Conservation (phyloP, 2,113 vertebrate species). For the Lonchura striata region DNA sequence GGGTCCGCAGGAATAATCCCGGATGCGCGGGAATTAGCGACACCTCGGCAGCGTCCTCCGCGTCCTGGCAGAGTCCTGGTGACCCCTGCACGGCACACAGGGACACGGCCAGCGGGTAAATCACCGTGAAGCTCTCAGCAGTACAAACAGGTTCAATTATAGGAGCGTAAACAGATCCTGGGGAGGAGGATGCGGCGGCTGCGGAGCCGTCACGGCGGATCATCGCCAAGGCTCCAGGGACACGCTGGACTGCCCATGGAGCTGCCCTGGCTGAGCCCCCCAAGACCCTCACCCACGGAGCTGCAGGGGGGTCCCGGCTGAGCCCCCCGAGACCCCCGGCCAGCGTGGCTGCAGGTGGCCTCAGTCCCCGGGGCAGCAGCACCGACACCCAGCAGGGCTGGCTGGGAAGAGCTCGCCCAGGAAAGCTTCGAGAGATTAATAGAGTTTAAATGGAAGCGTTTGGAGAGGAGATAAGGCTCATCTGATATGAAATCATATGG, state of each 20-base stretch:
- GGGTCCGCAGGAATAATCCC: accelerated
- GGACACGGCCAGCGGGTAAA: accelerated
- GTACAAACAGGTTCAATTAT: neutral
- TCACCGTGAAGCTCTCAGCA: neutral
- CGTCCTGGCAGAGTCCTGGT: neutral
- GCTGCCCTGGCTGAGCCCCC: neutral
- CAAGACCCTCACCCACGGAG: neutral
- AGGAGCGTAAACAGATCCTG: neutral
- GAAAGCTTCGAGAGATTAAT: constrained; percentile 61
- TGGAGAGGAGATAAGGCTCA: constrained; percentile 65
- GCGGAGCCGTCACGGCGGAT: accelerated
- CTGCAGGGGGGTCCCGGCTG: accelerated
- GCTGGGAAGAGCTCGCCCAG: neutral
- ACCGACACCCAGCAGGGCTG: neutral
- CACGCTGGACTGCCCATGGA: accelerated
- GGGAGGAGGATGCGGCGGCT: neutral
- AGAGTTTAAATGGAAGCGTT: constrained; percentile 66
- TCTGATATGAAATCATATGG: constrained; percentile 59
- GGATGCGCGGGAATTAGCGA: neutral
- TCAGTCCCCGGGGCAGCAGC: neutral
- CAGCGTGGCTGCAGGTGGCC: neutral
- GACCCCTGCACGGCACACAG: neutral
- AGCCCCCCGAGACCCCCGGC: neutral
- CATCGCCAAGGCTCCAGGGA: accelerated
- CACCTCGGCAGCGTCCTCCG: neutral